phyloP scores from a whole-genome alignment of 2,113 vertebrate genomes.

The Hippocampus abdominalis region DNA sequence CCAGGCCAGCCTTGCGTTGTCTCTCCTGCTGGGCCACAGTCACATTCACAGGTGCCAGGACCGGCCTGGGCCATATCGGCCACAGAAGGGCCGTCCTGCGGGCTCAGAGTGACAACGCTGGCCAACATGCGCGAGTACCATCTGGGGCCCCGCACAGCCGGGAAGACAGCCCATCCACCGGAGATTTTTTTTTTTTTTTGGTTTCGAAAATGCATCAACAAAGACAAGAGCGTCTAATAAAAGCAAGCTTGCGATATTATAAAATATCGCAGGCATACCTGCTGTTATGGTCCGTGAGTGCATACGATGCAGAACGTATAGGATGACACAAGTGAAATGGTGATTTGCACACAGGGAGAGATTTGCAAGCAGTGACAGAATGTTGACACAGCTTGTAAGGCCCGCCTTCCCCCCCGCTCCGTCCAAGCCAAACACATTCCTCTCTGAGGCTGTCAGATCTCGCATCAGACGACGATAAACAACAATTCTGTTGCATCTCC shows the following conservation, averaged over 20 bases:
- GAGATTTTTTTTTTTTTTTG: background rate
- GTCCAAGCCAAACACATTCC: constrained; percentile 62
- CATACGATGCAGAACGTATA: background rate
- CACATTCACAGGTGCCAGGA: constrained; percentile 66
- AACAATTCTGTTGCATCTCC: constrained; percentile 28
- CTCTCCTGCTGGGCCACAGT: constrained; percentile 61
- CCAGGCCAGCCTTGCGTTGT: constrained; percentile 58
- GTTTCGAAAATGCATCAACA: background rate
- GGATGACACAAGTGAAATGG: background rate
- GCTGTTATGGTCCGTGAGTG: background rate
- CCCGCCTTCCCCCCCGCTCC: constrained; percentile 20
- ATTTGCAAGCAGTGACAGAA: constrained; percentile 37
- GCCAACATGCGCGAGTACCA: constrained; percentile 61
- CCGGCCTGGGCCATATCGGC: constrained; percentile 67
- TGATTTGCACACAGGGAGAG: constrained; percentile 36
- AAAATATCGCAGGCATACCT: background rate
- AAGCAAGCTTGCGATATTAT: background rate
- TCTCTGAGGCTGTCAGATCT: constrained; percentile 60
- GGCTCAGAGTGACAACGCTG: constrained; percentile 64
- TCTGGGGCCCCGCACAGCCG: constrained; percentile 65
- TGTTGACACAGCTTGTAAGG: constrained; percentile 67
- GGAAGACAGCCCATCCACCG: constrained; percentile 50
- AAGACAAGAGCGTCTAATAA: constrained; percentile 8
- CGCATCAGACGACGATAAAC: constrained; percentile 51
- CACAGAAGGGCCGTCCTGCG: constrained; percentile 70